Conservation (phyloP, 2,113 vertebrate genomes). For the Fregata magnificens region DNA sequence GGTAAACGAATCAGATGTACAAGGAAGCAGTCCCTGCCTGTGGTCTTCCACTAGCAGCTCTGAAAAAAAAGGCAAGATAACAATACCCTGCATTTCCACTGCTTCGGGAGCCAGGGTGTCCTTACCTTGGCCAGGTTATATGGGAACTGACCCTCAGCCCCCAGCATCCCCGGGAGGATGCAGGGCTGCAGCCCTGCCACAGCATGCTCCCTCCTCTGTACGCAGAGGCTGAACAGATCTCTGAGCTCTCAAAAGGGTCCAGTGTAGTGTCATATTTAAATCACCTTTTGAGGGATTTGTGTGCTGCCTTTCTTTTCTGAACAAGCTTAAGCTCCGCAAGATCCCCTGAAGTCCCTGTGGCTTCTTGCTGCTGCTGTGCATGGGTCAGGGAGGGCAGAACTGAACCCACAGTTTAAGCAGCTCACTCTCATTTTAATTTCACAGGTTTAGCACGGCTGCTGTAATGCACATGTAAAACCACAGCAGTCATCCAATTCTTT, state of each 20-base stretch:
- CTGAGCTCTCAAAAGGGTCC: neutral
- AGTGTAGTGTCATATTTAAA: neutral
- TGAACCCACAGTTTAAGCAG: neutral
- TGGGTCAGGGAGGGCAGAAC: neutral
- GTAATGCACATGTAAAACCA: constrained; percentile 5
- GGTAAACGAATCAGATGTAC: neutral
- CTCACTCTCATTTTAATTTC: constrained; percentile 6
- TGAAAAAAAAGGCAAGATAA: neutral
- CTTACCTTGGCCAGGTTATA: neutral
- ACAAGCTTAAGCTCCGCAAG: neutral
- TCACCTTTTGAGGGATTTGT: neutral
- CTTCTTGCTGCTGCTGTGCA: neutral
- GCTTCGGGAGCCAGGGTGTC: neutral
- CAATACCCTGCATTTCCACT: neutral
- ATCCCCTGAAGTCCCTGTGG: neutral
- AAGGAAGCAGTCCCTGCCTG: neutral
- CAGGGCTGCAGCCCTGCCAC: neutral
- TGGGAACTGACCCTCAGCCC: neutral
- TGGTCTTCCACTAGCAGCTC: neutral
- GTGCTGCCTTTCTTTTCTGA: neutral
- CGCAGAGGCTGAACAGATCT: neutral
- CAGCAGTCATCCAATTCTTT: constrained; percentile 19
- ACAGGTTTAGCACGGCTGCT: neutral
- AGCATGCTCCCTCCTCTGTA: neutral
- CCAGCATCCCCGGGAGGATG: rapidly evolving